Percentiles rank a stretch among this genome's conserved stretches.
These are phyloP conservation scores for Eulimnadia texana DNA, from an alignment of 1,140 invertebrate genomes.

Conservation along the genomic window DNA sequence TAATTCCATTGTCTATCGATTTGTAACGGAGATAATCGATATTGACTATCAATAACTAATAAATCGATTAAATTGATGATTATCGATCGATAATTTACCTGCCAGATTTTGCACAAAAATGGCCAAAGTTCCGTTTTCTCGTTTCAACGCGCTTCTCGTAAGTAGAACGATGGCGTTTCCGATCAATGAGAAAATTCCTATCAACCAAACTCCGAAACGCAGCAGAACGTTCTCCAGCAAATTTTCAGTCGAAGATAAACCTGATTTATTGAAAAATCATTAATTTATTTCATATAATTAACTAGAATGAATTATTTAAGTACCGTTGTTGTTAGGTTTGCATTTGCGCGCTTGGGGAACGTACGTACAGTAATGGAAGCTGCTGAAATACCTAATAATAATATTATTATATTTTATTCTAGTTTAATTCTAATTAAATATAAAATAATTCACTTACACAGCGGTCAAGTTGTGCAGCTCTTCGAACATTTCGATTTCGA, in stretches of 20 bases:
- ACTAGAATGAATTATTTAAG: neutral
- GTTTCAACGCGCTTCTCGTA: constrained; percentile 31
- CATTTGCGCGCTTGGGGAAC: constrained; percentile 10
- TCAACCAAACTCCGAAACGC: constrained; percentile 50
- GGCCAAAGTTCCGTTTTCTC: neutral
- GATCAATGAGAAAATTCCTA: constrained; percentile 45
- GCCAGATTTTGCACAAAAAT: neutral
- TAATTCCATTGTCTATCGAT: no score
- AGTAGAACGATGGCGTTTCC: constrained; percentile 54
- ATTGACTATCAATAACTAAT: no score
- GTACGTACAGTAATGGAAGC: constrained; percentile 17
- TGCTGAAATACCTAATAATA: constrained; percentile 11
- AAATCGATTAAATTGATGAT: no score
- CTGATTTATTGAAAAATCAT: constrained; percentile 22
- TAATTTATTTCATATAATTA: no score
- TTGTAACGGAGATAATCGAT: no score
- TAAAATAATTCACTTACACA: constrained; percentile 29
- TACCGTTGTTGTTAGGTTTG: constrained; percentile 16
- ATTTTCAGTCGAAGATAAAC: constrained; percentile 47
- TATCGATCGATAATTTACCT: no score
- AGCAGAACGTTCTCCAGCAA: constrained; percentile 45
- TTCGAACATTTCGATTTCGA: constrained; percentile 39
- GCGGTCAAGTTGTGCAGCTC: constrained; percentile 34
- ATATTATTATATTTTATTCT: constrained; percentile 14
- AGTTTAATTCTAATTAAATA: neutral